These are phyloP conservation scores for Paradisaea rubra DNA, from an alignment of 2,113 vertebrate species.

Conservation along the genomic window DNA sequence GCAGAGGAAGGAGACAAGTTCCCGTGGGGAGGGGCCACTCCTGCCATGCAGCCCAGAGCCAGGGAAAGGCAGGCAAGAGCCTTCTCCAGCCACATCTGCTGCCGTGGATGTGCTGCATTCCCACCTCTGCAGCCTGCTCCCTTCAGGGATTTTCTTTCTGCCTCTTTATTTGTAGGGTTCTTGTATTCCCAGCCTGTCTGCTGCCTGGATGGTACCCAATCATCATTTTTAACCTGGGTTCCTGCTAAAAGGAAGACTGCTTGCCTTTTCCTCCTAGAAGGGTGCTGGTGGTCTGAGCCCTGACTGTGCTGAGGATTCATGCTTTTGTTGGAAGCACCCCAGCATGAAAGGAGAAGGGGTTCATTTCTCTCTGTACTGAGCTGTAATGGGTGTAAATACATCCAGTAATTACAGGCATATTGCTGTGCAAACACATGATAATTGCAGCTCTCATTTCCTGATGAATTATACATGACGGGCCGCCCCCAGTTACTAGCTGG, in stretches of 20 bases:
- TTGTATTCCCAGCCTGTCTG: not conserved
- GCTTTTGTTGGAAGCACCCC: not conserved
- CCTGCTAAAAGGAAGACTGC: not conserved
- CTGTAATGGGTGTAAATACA: not conserved
- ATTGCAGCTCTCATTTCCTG: not conserved
- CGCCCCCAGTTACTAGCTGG: not conserved
- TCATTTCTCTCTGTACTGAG: not conserved
- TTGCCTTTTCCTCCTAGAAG: not conserved
- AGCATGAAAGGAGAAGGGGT: not conserved
- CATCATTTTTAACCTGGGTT: not conserved
- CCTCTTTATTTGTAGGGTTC: not conserved
- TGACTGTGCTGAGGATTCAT: accelerated
- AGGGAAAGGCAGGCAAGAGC: not conserved
- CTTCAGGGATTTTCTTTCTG: not conserved
- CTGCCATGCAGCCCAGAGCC: accelerated
- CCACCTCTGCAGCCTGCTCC: not conserved
- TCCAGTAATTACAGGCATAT: not conserved
- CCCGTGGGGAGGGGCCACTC: not conserved
- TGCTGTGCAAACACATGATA: not conserved
- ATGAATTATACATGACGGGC: accelerated
- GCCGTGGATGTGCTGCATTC: not conserved
- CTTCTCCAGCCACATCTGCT: not conserved
- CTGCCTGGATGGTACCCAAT: not conserved
- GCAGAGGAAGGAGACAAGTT: not conserved
- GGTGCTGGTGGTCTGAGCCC: not conserved